A percentile compares a stretch with the other conserved stretches of the same genome.
phyloP scores from a whole-genome alignment of 2,888 invertebrate species.

The Ophion ventricosus region DNA sequence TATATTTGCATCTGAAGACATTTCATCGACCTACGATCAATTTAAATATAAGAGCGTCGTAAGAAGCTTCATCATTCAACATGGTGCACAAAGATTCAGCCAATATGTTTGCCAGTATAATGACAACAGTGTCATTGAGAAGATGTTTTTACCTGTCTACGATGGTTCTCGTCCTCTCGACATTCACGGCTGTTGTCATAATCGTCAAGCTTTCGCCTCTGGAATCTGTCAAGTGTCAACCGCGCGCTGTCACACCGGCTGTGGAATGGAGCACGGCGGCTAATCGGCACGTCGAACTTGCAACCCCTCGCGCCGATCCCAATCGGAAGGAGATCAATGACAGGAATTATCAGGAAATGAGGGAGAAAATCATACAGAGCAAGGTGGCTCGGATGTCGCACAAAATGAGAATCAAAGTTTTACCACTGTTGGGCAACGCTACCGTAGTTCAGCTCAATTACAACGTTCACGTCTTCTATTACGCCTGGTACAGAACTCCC shows the following conservation, averaged over 20 bases:
- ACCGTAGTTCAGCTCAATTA: conserved; percentile 75
- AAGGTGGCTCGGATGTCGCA: conserved; percentile 76
- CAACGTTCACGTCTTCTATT: conserved; percentile 80
- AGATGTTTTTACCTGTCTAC: conserved; percentile 78
- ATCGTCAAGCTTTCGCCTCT: conserved; percentile 77
- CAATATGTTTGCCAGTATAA: conserved; percentile 71
- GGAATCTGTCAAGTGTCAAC: conserved; percentile 77
- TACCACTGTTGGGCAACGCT: conserved; percentile 72
- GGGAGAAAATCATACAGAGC: conserved; percentile 72
- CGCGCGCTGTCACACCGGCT: conserved; percentile 73
- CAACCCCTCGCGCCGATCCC: conserved; percentile 31
- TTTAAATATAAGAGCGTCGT: not conserved
- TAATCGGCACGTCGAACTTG: conserved; percentile 36
- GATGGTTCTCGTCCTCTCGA: conserved; percentile 76
- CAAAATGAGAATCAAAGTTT: conserved; percentile 75
- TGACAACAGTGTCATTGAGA: conserved; percentile 73
- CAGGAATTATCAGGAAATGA: conserved; percentile 73
- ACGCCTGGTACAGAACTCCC: conserved; percentile 80
- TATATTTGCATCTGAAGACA: not conserved
- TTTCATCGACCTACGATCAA: not conserved
- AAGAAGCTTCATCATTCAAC: not conserved
- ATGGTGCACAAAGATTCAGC: conserved; percentile 60
- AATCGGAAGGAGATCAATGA: conserved; percentile 70
- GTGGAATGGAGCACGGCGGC: conserved; percentile 77
- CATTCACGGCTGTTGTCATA: conserved; percentile 77